A percentile compares a stretch with the other conserved stretches of the same genome.
Evolutionary conservation across 1,140 invertebrate genomes (phyloP).

Genomic region (Orchestia grillus): DNA sequence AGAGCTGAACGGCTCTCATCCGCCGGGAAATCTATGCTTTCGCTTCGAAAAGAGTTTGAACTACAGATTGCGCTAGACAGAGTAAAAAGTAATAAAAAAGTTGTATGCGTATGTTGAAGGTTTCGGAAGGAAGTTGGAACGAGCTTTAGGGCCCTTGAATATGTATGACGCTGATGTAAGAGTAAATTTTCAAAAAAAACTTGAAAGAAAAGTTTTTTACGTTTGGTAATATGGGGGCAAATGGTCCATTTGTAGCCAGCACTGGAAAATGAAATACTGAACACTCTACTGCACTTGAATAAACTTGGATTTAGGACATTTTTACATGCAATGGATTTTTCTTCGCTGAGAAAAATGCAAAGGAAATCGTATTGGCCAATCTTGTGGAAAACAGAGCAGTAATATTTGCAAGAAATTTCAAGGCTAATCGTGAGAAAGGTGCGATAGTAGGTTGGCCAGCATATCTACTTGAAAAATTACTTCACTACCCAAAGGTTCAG

Average conservation of each 20-base stretch:
- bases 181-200: neutral
- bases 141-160: neutral
- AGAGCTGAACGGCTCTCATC: neutral
- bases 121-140: neutral
- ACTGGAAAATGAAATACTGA: no score
- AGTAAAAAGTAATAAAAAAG: neutral
- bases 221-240: no score
- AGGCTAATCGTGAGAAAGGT: neutral
- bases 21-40: constrained; percentile 7
- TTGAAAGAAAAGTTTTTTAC: no score
- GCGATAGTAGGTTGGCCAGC: neutral
- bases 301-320: no score
- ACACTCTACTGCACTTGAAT: no score
- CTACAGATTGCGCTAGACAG: neutral
- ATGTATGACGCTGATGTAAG: neutral
- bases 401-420: neutral
- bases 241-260: no score
- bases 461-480: neutral
- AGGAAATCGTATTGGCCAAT: neutral
- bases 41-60: neutral
- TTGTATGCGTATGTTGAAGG: neutral
- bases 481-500: neutral
- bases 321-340: no score
- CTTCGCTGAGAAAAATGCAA: no score
- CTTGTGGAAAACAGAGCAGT: neutral